phyloP scores from a whole-genome alignment of 2,113 vertebrate species.

The Drymodes brunneopygia region DNA sequence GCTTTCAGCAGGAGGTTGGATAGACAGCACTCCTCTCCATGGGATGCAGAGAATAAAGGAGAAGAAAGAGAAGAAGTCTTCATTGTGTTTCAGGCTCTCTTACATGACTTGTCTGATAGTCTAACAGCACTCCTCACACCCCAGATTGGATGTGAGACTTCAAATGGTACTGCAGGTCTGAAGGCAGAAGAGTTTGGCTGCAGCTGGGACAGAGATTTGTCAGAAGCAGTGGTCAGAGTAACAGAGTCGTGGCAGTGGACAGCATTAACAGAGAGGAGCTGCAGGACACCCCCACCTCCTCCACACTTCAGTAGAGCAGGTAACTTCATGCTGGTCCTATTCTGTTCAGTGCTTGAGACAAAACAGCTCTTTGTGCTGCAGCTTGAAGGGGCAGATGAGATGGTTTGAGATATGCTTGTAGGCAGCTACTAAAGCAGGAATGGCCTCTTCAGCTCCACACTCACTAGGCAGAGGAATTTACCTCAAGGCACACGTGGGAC shows the following conservation, averaged over 20 bases:
- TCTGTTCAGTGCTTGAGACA: background rate
- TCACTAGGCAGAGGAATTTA: background rate
- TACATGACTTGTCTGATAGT: background rate
- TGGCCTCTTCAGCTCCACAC: background rate
- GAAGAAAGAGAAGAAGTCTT: too few species aligned
- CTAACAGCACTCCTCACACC: background rate
- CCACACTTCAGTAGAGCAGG: background rate
- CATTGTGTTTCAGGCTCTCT: background rate
- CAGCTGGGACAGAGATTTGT: background rate
- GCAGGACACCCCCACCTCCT: background rate
- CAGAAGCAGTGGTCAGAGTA: background rate
- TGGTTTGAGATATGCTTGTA: background rate
- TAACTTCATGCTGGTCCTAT: too few species aligned
- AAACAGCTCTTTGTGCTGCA: background rate
- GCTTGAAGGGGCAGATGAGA: background rate
- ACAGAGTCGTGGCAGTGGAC: background rate
- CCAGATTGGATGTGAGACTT: background rate
- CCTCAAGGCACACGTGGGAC: accelerated
- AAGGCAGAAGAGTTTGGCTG: background rate
- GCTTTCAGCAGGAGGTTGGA: background rate
- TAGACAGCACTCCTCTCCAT: background rate
- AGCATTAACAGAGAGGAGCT: background rate
- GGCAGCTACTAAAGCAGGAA: background rate
- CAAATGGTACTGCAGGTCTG: background rate
- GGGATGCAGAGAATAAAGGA: background rate